Evolutionary conservation across 2,797 vertebrate genomes (phyloP).

Genomic region (Meriones psammophilus): DNA sequence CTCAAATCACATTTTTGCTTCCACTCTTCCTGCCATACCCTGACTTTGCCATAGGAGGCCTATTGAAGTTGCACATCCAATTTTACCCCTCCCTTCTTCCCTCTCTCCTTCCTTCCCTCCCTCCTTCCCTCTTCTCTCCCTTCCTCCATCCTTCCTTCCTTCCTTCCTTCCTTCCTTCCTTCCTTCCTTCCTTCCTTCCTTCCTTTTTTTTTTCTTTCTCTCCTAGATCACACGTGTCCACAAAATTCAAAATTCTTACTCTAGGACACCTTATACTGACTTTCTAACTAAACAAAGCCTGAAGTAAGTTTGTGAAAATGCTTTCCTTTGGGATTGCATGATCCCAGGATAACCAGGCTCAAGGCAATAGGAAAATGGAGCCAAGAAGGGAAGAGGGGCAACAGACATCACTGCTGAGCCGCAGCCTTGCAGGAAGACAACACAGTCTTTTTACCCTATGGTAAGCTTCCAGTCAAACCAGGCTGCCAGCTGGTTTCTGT

Average conservation of each 20-base stretch:
- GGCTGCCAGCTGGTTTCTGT: neutral
- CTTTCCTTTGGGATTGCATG: neutral
- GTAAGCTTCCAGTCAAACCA: neutral
- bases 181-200: neutral
- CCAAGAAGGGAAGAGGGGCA: neutral
- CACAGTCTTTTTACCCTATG: neutral
- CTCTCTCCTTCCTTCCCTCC: neutral
- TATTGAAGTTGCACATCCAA: neutral
- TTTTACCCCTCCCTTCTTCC: neutral
- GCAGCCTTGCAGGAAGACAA: neutral
- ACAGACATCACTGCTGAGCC: neutral
- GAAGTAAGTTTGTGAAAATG: neutral
- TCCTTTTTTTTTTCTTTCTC: neutral
- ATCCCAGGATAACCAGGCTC: neutral
- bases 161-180: accelerated
- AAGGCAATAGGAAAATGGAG: neutral
- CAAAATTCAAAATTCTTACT: conserved; percentile 5
- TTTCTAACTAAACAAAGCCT: conserved; percentile 11
- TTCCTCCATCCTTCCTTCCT: neutral
- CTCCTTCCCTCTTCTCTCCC: accelerated
- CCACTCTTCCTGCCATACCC: neutral
- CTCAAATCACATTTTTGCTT: neutral
- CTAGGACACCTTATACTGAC: neutral
- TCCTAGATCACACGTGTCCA: neutral
- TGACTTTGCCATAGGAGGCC: neutral